Evolutionary conservation across 2,797 vertebrate species (phyloP), one percentile per base, ranked within the genome.

Genomic region (Eptatretus atami): DNA sequence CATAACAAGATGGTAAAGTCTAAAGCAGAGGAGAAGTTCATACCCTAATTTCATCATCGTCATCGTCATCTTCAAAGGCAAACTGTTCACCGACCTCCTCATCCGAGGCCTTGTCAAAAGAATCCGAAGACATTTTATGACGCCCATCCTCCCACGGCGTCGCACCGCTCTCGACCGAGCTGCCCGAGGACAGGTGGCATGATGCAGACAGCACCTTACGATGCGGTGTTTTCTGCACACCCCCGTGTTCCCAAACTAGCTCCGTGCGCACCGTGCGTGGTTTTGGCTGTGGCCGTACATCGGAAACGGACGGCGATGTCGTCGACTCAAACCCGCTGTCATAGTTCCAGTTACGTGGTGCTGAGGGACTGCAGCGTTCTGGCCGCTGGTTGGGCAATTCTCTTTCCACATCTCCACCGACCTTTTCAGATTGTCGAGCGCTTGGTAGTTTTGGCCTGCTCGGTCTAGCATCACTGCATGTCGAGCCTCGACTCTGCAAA

Each of bases 21-120:
- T 44, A 8, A 44, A 44, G 31, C 6, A 44, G 31, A 44, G 31
- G 31, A 44, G 19, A 19, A 19, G 31, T 44, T 61, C 57, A 85
- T 75, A 83, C 73, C 66, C 81, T 80, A 1, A 84, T 80, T 66
- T 82, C 80, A 64, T 82, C 80, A 44, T 44, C 31, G 68, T 84
- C 81, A 63, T 78, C 79, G 71, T 82, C 78, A 12, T 82, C 78
- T 68, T 80, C 81, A 68, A 80, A 80, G 2, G 75, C 76, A 71
- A 80, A 79, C 66, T 75, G 74, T 25, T 70, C 73, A 69, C 76
- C 77, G 57, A 24, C 10, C 57, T 61, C 57, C 15, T 61, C 57
- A 24, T 61, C 57, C 10, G 57, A 61, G 57, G 24, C 15, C 57
- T 61, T 61, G 57, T 61, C 57, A 24, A 61, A 61, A 2, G 57